Evolutionary conservation across 2,113 vertebrate species (phyloP), one percentile per base, ranked within the genome.

Genomic region (Bolborhynchus lineola): DNA sequence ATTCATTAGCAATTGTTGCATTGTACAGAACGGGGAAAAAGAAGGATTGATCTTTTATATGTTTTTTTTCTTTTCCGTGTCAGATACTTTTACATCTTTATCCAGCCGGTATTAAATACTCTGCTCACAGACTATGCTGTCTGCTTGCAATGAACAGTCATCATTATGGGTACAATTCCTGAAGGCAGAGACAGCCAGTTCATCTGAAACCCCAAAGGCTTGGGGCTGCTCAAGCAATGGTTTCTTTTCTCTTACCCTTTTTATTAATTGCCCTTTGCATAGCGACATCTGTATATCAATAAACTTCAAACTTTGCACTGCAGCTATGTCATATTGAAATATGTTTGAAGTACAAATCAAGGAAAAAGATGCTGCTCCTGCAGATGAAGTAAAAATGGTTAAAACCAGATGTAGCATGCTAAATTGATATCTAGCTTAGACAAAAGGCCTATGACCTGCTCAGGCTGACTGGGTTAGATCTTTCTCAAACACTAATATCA

Each of bases 1-100:
- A 99, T 99, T 99, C 99, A 99, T 99, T 99, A 99, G 98, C 98
- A 98, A 99, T 99, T 99, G 99, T 98, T 99, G 97, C 97, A 97
- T 97, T 97, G 97, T 96, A 96, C 95, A 93, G 86, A 98, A 98
- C 98, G 63, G 94, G 74, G 50, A 64, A 82, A 96, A 92, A 93
- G 98, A 98, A 97, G 98, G 98, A 98, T 98, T 98, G 98, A 99
- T 99, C 98, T 98, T 97, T 98, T 98, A 82, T 95, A 94, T n/a
- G 50, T 47, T 91, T 86, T 69, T 37, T 2, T 52, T 59, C 52
- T 95, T 90, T 87, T 83, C 62, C 23, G 6, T 67, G 91, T 97
- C 91, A 96, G 88, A 96, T 97, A 97, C 79, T 97, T 97, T 90
- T 95, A 96, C 95, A 85, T 97, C 88, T 96, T 96, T 96, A 94